These are phyloP conservation scores for Drosophila mulleri DNA, from an alignment of 2,888 invertebrate species.

Conservation along the genomic window DNA sequence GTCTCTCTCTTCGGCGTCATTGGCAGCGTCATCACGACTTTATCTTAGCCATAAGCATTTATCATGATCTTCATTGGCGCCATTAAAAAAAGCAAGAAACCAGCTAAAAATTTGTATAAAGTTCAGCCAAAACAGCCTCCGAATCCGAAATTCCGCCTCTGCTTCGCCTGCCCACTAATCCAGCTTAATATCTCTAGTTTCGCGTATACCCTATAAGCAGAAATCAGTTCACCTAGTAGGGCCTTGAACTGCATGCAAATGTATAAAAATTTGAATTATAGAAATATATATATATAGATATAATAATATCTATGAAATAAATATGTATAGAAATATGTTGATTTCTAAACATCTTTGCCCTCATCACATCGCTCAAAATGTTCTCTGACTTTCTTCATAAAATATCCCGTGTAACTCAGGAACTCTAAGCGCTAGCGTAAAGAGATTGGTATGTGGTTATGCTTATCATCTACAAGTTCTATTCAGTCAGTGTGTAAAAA, in stretches of 20 bases:
- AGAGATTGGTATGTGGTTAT: neutral
- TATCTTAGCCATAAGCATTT: conserved; percentile 41
- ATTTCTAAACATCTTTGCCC: too few species aligned
- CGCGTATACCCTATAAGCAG: conserved; percentile 29
- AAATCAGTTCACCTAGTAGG: too few species aligned
- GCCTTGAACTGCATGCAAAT: neutral
- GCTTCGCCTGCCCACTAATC: conserved; percentile 23
- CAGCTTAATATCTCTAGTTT: conserved; percentile 17
- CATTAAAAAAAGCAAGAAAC: conserved; percentile 6
- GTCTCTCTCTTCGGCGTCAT: conserved; percentile 36
- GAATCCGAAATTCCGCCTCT: conserved; percentile 16
- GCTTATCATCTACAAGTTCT: neutral
- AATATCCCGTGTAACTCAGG: neutral
- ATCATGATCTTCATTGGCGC: conserved; percentile 61
- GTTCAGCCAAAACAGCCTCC: conserved; percentile 8
- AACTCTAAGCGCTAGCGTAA: neutral
- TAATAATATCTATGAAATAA: neutral
- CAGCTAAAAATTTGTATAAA: neutral
- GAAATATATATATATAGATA: neutral
- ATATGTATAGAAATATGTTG: too few species aligned
- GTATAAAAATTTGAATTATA: too few species aligned
- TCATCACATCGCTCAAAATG: too few species aligned
- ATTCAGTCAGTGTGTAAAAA: neutral
- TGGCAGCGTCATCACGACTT: conserved; percentile 50
- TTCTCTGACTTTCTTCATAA: neutral